Base-by-base conservation (phyloP, 2,113 vertebrate genomes). In the Dendropsophus ebraccatus region DNA sequence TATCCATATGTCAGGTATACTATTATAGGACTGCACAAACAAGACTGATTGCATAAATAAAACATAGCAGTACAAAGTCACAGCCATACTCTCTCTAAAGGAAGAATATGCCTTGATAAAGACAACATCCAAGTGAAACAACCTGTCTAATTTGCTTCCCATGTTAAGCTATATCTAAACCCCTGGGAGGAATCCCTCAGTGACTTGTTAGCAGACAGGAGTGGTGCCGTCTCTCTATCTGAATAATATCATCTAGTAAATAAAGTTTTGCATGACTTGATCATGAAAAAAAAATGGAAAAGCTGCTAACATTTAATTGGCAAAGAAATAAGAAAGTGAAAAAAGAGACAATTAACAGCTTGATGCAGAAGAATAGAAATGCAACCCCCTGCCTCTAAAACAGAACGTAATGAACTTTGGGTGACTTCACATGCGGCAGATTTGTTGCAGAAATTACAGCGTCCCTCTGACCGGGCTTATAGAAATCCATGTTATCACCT, bases 41-140 rank as follows among this genome's bases (percentile, higher is more conserved):
- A 80, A 58, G 37, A 45, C 78, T 62, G 78, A 65, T 81, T 81
- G 35, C 78, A 81, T 81, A 65, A 81, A 81, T 81, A 81, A 81
- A 81, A 81, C 78, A 81, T 81, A 25, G 3, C 76, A 41, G 19
- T 60, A 62, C 52, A 45, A 45, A 78, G 49, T 19, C 21, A 41
- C 47, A 45, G 56, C 14, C 13, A 7, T 17, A 45, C 37, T 28
- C 0, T 47, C 30, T 65, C 58, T 65, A 47, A 45, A 65, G n/a
- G 23, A 81, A 62, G 28, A 60, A 62, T 45, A 80, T 35, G 52
- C 35, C 35, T 62, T 80, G 23, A 62, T 62, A 77, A 52, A 77
- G 47, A 77, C n/a, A 65, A 81, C 78, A 81, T 45, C 45, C 56
- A 65, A 77, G 56, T 37, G 35, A 81, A 58, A 81, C 78, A 81